phyloP scores from a whole-genome alignment of 2,113 vertebrate species.

The Syngnathus floridae region DNA sequence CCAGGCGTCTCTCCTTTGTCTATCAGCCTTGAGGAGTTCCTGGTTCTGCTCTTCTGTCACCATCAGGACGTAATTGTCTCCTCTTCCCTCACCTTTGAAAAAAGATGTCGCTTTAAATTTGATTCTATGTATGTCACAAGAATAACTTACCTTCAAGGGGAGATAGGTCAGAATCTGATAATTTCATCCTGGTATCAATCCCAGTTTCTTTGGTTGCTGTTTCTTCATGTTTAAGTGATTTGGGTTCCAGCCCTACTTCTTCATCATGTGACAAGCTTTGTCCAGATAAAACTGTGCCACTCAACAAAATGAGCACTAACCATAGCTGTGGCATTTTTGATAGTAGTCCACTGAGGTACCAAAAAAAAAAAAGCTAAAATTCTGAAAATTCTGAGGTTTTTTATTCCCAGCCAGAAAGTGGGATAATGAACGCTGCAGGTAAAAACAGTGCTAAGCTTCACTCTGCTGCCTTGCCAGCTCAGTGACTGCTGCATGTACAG shows the following conservation, averaged over 20 bases:
- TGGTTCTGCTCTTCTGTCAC: conserved; percentile 11
- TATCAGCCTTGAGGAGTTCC: conserved; percentile 1
- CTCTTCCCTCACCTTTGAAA: conserved; percentile 9
- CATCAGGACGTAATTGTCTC: not conserved
- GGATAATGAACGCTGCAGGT: not conserved
- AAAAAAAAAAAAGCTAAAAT: not conserved
- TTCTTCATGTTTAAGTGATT: conserved; percentile 1
- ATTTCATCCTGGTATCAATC: not conserved
- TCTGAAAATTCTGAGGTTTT: not conserved
- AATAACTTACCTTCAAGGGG: conserved; percentile 32
- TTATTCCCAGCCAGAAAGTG: not conserved
- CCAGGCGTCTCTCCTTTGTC: conserved; percentile 45
- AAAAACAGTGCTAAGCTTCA: conserved; percentile 8
- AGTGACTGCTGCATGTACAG: conserved; percentile 17
- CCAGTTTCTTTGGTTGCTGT: not conserved
- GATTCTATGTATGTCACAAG: not conserved
- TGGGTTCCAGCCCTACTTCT: conserved; percentile 3
- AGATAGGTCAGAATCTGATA: not conserved
- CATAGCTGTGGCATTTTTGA: conserved; percentile 22
- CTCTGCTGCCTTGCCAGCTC: conserved; percentile 9
- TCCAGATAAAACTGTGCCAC: conserved; percentile 16
- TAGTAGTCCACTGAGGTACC: not conserved
- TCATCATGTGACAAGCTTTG: conserved; percentile 2
- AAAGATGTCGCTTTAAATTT: not conserved
- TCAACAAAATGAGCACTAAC: conserved; percentile 28